Base-by-base conservation (phyloP, 2,888 invertebrate genomes). In the Archips crataeganus region DNA sequence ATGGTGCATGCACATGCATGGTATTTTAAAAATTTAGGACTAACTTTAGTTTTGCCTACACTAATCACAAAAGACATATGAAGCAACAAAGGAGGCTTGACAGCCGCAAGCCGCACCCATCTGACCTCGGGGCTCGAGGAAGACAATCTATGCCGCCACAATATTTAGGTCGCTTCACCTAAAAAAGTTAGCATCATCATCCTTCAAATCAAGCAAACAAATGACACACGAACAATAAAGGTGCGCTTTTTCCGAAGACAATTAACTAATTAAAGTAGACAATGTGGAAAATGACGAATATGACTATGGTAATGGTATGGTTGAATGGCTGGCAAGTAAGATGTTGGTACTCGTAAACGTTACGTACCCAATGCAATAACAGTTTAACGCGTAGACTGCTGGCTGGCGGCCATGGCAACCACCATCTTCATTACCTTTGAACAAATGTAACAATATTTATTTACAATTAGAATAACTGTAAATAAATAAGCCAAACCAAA, bases 171-270 rank as follows among this genome's bases (percentile, higher is more conserved):
- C 82, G 80, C 78, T 80, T 82, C 83, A 80, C 81, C 80, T 81
- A 81, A 84, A 84, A 76, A 86, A 85, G 78, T 83, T 83, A 77
- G 77, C 81, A 75, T 80, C 82, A 82, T 81, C 87, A 89, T 90
- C 84, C 82, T 85, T 90, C 90, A 90, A 84, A 68, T 90, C 90
- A 90, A 84, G 66, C 75, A 68, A 80, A 75, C 71, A 70, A 81
- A 79, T 79, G 88, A 85, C 90, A 82, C 80, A 78, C 79, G 79
- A 81, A 89, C 87, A 89, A 88, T 87, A 83, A 83, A 39, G 80
- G 82, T 82, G 79, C 81, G 79, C 79, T 78, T 79, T 80, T 79
- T 75, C 72, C 65, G 57, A 64, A 75, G 75, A 75, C 77, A 71
- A 77, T 75, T 71, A 75, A 70, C 34, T 57, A 70, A 74, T 65